Evolutionary conservation across 2,888 invertebrate genomes (phyloP).

Genomic region (Cecidostiba fungosa): DNA sequence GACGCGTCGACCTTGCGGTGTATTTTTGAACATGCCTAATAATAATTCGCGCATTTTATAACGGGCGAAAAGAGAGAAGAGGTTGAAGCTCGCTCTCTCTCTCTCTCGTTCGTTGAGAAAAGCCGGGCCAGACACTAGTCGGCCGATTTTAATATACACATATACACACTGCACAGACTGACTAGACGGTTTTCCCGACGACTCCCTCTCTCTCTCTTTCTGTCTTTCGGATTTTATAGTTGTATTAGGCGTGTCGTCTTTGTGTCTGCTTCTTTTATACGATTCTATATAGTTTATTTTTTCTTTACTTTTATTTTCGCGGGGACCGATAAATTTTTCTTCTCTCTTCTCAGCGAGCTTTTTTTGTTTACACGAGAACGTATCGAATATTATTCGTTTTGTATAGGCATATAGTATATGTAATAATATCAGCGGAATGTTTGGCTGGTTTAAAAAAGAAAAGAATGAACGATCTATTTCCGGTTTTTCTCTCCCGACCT

Average conservation of each 20-base stretch:
- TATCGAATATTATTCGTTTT: not conserved
- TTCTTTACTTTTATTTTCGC: not conserved
- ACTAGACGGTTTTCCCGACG: slow-evolving; percentile 19
- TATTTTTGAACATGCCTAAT: slow-evolving; percentile 78
- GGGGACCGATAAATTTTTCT: not conserved
- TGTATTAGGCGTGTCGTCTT: not conserved
- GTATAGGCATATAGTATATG: too few relatives aligned
- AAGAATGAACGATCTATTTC: slow-evolving; percentile 25
- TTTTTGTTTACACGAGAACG: not conserved
- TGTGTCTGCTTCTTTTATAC: not conserved
- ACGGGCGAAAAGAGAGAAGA: slow-evolving; percentile 60
- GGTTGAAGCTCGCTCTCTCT: slow-evolving; percentile 45
- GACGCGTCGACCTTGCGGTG: slow-evolving; percentile 76
- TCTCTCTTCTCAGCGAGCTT: not conserved
- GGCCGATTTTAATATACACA: slow-evolving; percentile 2
- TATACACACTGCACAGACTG: not conserved
- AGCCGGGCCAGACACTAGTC: not conserved
- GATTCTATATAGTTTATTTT: not conserved
- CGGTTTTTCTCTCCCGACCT: slow-evolving; percentile 20
- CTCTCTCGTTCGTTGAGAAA: slow-evolving; percentile 27
- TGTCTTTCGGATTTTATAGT: slow-evolving; percentile 29
- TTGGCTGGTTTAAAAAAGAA: slow-evolving; percentile 16
- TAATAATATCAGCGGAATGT: not conserved
- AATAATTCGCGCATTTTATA: slow-evolving; percentile 79
- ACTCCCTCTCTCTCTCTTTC: slow-evolving; percentile 42